Conservation (phyloP, 2,888 invertebrate species). For the Caenorhabditis sp. region DNA sequence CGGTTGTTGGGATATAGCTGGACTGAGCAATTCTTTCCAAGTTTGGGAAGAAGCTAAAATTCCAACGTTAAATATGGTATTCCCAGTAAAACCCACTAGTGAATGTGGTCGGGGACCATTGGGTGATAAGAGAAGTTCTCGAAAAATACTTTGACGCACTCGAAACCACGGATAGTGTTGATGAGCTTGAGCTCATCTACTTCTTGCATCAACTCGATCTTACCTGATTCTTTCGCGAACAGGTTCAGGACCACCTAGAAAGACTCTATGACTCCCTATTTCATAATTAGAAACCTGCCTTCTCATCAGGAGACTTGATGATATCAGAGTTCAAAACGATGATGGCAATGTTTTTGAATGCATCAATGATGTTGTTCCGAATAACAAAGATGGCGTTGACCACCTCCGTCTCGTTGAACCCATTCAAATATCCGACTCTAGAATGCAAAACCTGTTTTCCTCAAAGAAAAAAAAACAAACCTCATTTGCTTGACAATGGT, state of each 20-base stretch:
- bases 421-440: slow-evolving; percentile 58
- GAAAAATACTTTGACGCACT: slow-evolving; percentile 58
- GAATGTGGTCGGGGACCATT: slow-evolving; percentile 64
- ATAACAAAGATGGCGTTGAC: slow-evolving; percentile 67
- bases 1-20: slow-evolving; percentile 53
- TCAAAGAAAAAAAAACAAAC: too few relatives aligned
- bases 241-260: slow-evolving; percentile 47
- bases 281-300: slow-evolving; percentile 11
- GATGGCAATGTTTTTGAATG: slow-evolving; percentile 55
- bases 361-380: slow-evolving; percentile 64
- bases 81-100: slow-evolving; percentile 51
- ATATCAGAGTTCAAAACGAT: slow-evolving; percentile 48
- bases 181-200: slow-evolving; percentile 58
- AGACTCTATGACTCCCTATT: neutral
- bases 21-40: slow-evolving; percentile 55
- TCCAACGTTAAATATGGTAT: neutral
- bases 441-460: neutral
- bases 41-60: slow-evolving; percentile 63
- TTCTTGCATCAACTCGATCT: slow-evolving; percentile 66
- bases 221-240: slow-evolving; percentile 51
- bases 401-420: slow-evolving; percentile 66
- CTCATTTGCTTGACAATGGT: slow-evolving; percentile 73
- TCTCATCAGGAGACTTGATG: slow-evolving; percentile 16
- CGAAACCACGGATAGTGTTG: slow-evolving; percentile 43
- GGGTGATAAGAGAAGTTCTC: slow-evolving; percentile 39